Base-by-base conservation (phyloP, 1,140 invertebrate genomes). In the Musca domestica region DNA sequence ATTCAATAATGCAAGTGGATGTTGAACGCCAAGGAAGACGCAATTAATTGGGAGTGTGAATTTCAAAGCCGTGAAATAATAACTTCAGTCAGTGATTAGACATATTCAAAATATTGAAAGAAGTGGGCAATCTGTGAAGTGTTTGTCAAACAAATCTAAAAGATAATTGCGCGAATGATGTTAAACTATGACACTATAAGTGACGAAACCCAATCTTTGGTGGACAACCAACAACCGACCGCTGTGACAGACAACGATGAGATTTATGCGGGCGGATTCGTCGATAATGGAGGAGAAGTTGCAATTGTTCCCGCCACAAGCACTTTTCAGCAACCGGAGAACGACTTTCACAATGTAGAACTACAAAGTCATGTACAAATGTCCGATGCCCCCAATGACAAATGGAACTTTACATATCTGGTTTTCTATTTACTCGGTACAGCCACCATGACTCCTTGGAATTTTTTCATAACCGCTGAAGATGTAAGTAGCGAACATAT, bases 401-500 rank as follows among this genome's bases (percentile, higher is more conserved):
- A 84, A 71, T 88, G 85, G 64, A 77, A 84, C 41, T 79, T 85
- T 41, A 92, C 93, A 14, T 96, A 94, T 74, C 83, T 92, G 17
- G 89, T 94, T 56, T 97, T 98, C 84, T 95, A 94, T 81, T 83
- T 97, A 68, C 87, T 98, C 70, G 95, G 95, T 49, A 90, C 96
- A 74, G 92, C 92, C 58, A 94, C 93, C 23, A 84, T 98, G 65
- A 87, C 96, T 19, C 94, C 95, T 69, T 98, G 95, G 95, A 96
- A 95, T 81, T 97, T 98, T 82, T 95, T 98, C 77, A 91, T 97
- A 27, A 98, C 95, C 69, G 95, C 95, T 20, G 92, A 96, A 84
- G 91, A 95, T 85, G 95, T 96, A 84, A 90, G 90, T 66, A 54
- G 10, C n/a, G 10, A 2, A 2, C 56, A 22, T 7, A 41, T 6